phyloP scores from a whole-genome alignment of 2,113 vertebrate genomes.

The Herpetotheres cachinnans region DNA sequence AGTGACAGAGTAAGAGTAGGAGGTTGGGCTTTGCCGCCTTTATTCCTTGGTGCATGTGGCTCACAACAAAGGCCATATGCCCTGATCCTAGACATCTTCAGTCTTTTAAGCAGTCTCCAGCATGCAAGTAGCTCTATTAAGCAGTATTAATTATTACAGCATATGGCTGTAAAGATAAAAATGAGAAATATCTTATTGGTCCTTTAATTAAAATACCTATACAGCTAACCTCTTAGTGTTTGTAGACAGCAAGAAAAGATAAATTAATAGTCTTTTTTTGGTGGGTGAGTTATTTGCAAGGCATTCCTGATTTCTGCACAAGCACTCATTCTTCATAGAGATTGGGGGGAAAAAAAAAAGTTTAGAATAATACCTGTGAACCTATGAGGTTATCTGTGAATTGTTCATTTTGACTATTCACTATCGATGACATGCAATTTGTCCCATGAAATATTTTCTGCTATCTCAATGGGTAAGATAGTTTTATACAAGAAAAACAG shows the following conservation, averaged over 20 bases:
- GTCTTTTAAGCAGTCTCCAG: slow-evolving; percentile 14
- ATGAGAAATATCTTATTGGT: background rate
- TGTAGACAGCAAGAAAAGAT: background rate
- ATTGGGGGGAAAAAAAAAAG: background rate
- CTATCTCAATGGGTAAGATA: background rate
- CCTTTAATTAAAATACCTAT: slow-evolving; percentile 2
- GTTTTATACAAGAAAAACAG: slow-evolving; percentile 9
- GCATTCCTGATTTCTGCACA: background rate
- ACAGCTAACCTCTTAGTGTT: background rate
- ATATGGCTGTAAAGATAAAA: background rate
- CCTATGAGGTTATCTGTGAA: background rate
- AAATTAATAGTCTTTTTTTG: background rate
- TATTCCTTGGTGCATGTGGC: background rate
- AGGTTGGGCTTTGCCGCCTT: slow-evolving; percentile 20
- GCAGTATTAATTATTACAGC: slow-evolving; percentile 22
- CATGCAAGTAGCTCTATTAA: background rate
- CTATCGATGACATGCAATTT: slow-evolving; percentile 7
- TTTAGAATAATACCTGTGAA: slow-evolving; percentile 16
- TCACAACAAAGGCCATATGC: slow-evolving; percentile 45
- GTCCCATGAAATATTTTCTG: slow-evolving; percentile 14
- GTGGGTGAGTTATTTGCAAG: background rate
- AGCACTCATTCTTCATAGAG: background rate
- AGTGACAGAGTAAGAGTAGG: slow-evolving; percentile 28
- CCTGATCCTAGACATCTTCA: slow-evolving; percentile 25
- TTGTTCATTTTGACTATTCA: slow-evolving; percentile 2